phyloP scores from a whole-genome alignment of 2,797 vertebrate species.

The Bradypus variegatus region DNA sequence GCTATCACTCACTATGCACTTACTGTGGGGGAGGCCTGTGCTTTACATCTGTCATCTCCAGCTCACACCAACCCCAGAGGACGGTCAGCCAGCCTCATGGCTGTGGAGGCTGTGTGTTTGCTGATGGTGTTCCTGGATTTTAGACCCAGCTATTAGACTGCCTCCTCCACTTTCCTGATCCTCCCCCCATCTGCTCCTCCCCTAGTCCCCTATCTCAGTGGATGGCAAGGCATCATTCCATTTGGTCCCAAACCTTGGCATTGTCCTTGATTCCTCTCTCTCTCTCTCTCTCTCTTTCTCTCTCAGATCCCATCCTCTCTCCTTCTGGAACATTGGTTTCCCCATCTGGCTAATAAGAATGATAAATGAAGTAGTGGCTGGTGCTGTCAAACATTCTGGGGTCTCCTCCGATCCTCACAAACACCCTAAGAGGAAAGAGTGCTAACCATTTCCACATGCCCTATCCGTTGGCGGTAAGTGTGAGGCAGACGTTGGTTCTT shows the following conservation, averaged over 20 bases:
- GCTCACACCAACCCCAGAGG: no score
- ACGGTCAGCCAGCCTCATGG: background rate
- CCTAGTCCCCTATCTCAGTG: background rate
- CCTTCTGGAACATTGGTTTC: background rate
- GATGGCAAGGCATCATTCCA: background rate
- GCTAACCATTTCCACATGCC: background rate
- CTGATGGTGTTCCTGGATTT: background rate
- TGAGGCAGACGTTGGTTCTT: background rate
- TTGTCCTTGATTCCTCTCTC: background rate
- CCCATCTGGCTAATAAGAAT: background rate
- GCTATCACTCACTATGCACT: background rate
- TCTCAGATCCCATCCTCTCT: background rate
- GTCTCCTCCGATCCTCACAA: background rate
- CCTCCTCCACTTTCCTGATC: background rate
- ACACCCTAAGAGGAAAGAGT: background rate
- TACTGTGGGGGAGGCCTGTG: background rate
- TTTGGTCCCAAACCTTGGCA: background rate
- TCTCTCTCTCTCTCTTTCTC: fast-evolving
- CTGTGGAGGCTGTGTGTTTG: background rate
- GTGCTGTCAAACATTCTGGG: no score
- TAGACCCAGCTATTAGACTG: background rate
- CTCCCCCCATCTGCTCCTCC: fast-evolving
- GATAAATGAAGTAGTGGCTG: no score
- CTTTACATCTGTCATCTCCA: background rate
- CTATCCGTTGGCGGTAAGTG: background rate